Evolutionary conservation across 1,140 invertebrate genomes (phyloP), one percentile per base, ranked within the genome.

Genomic region (Aphis gossypii): DNA sequence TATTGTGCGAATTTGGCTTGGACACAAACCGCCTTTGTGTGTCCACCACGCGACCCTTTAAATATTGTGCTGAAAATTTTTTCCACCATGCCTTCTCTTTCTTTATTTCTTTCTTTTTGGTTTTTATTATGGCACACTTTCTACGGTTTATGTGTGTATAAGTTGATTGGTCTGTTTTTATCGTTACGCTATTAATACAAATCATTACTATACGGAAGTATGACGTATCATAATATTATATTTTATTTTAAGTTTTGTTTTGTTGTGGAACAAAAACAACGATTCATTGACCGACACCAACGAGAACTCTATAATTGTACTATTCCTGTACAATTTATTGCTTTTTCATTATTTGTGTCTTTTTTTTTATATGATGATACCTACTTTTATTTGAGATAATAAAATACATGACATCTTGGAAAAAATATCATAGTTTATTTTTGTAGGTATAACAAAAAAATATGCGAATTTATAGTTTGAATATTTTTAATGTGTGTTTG

Each of bases 1-100:
- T 51, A 83, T 83, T 83, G 90, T 83, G 92, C 82, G 92, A 84
- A 93, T 93, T 93, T 93, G 92, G 92, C 92, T 51, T 44, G 82
- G 82, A 93, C 35, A n/a, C 92, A 92, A 92, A 92, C 82, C 82
- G 46, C 82, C 76, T 84, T 84, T 54, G 76, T 92, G 91, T 46
- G 60, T 48, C 20, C 44, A n/a, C 56, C 23, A 2, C 30, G 60
- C 25, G 46, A 83, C 68, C 90, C 90, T 92, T 92, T 83, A 92
- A 92, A 92, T 83, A 92, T 83, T 56, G n/a, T n/a, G 44, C 35
- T 2, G 46, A 11, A 93, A 41, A 51, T 86, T 86, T 18, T 86
- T 21, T 51, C 41, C 44, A 30, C 44, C 68, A n/a, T 21, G 4
- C 30, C 60, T 30, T 60, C 60, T 68, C 90, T 4, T 38, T 56